These are phyloP conservation scores for Oryzaephilus surinamensis DNA, from an alignment of 1,140 invertebrate genomes.

Conservation along the genomic window DNA sequence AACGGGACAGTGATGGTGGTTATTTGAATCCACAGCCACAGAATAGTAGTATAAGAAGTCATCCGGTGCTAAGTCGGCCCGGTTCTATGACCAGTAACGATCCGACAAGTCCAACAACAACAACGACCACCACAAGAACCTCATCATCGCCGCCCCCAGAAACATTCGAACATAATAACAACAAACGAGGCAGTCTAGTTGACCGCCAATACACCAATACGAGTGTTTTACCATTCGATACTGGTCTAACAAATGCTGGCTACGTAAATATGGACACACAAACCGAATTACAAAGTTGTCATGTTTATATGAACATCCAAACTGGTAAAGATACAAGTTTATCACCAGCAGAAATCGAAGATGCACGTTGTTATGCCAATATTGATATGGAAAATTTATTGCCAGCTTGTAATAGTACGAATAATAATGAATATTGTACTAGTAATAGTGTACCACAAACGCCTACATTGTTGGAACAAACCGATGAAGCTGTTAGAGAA, in stretches of 20 bases:
- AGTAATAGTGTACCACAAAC: conserved; percentile 36
- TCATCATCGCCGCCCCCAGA: conserved; percentile 20
- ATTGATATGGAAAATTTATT: conserved; percentile 48
- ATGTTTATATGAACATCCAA: conserved; percentile 60
- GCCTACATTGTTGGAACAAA: conserved; percentile 39
- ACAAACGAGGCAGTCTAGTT: conserved; percentile 25
- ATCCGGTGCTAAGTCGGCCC: conserved; percentile 20
- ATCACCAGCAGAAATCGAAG: conserved; percentile 17
- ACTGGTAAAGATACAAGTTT: conserved; percentile 39
- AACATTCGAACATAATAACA: conserved; percentile 36
- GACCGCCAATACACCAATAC: conserved; percentile 27
- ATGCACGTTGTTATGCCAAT: conserved; percentile 52
- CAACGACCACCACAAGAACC: conserved; percentile 22
- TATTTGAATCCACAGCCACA: conserved; percentile 27
- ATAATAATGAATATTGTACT: conserved; percentile 36
- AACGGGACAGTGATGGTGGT: conserved; percentile 18
- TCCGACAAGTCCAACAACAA: conserved; percentile 25
- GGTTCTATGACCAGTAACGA: conserved; percentile 29
- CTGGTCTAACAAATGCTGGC: conserved; percentile 5
- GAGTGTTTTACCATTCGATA: conserved; percentile 26
- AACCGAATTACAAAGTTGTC: too few species aligned
- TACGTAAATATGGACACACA: conserved; percentile 20
- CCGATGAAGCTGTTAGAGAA: conserved; percentile 39
- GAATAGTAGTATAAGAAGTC: conserved; percentile 9
- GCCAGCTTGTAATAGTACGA: too few species aligned